These are phyloP conservation scores for Lasioglossum malachurum DNA, from an alignment of 2,888 invertebrate species.

Conservation along the genomic window DNA sequence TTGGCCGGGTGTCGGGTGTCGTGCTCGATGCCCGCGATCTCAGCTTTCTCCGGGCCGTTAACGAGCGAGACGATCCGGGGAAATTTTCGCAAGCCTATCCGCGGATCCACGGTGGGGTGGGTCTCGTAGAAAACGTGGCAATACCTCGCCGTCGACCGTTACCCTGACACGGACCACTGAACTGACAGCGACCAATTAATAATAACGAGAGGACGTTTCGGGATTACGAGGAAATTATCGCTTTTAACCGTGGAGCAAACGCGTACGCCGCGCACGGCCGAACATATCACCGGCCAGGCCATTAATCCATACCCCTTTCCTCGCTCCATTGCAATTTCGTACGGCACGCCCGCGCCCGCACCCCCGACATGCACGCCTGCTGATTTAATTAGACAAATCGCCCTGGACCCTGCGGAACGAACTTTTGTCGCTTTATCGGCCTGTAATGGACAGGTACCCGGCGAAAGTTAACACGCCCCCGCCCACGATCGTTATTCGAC, in stretches of 20 bases:
- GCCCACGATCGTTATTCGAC: background rate
- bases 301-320: constrained; percentile 73
- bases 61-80: constrained; percentile 58
- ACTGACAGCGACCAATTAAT: constrained; percentile 77
- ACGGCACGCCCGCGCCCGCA: constrained; percentile 41
- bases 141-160: constrained; percentile 27
- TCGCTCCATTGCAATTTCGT: constrained; percentile 66
- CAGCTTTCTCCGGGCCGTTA: constrained; percentile 44
- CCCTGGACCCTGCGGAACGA: constrained; percentile 44
- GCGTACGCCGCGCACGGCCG: constrained; percentile 46
- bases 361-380: constrained; percentile 45
- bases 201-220: constrained; percentile 79
- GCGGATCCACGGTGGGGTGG: background rate
- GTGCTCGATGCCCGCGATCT: constrained; percentile 36
- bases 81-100: constrained; percentile 43
- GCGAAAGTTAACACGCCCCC: constrained; percentile 1
- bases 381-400: constrained; percentile 73
- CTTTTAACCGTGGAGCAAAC: constrained; percentile 71
- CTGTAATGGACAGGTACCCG: background rate
- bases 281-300: constrained; percentile 69
- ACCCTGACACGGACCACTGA: constrained; percentile 60
- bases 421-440: constrained; percentile 11
- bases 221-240: constrained; percentile 81
- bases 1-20: background rate
- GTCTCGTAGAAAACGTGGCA: constrained; percentile 53